Conservation (phyloP, 1,140 invertebrate species). For the Scaptodrosophila lebanonensis region DNA sequence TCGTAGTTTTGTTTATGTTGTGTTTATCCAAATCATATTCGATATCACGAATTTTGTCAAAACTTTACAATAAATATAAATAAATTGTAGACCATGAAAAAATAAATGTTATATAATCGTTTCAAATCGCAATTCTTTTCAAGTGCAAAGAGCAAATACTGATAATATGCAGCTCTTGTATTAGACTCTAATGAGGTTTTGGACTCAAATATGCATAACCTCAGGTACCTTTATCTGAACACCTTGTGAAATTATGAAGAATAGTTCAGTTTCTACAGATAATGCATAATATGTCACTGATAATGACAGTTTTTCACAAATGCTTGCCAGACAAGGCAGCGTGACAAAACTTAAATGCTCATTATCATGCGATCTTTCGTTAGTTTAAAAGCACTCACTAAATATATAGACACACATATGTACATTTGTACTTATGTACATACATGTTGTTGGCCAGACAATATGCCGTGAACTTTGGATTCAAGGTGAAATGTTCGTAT, state of each 20-base stretch:
- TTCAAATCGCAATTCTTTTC: constrained; percentile 29
- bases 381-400: constrained; percentile 25
- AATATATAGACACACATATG: neutral
- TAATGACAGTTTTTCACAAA: no score
- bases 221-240: no score
- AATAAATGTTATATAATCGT: constrained; percentile 57
- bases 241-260: no score
- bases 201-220: no score
- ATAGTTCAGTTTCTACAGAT: no score
- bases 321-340: no score
- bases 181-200: no score
- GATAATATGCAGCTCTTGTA: no score
- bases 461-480: constrained; percentile 58
- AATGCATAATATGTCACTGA: no score
- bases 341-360: constrained; percentile 13
- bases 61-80: no score
- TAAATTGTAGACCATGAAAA: constrained; percentile 6
- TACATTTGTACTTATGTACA: constrained; percentile 7
- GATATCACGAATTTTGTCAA: no score
- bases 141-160: constrained; percentile 39
- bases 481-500: constrained; percentile 50
- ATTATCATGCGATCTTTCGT: constrained; percentile 51
- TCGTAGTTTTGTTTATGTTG: constrained; percentile 65
- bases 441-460: constrained; percentile 21
- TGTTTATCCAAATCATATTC: no score